Base-by-base conservation (phyloP, 2,797 vertebrate species). In the Hydrophis major region DNA sequence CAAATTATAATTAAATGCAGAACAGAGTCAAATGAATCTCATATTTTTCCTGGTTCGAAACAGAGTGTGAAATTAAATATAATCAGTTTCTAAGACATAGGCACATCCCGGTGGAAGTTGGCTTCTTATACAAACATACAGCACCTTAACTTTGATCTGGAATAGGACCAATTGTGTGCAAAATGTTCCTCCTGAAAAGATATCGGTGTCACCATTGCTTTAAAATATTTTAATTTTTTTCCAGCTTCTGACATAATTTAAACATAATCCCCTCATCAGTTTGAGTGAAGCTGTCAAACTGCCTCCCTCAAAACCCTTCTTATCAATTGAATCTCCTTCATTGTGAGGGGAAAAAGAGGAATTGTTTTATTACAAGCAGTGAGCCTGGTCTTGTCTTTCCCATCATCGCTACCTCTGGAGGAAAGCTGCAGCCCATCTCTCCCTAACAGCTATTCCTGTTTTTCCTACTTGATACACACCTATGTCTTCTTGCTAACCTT, bases 1-100 rank as follows among this genome's bases (percentile, higher is more conserved):
- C 97, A 97, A 98, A 97, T 97, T 97, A 94, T 98, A 98, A 98
- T 98, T 97, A 96, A 95, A 97, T 98, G 92, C 97, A 98, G 97
- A 97, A 93, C 94, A 8, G 0, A 95, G 96, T 97, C 96, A 98
- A 97, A 97, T 93, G 96, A 97, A 94, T 97, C 96, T 96, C 96
- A 95, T 66, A 87, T 97, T 97, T 96, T 96, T 96, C 95, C 95
- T 95, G 88, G 92, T 96, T 95, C 94, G 95, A 96, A 96, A 96
- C 92, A 94, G 92, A 93, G 60, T 89, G 95, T 96, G 89, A 92
- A 96, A 95, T 97, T 95, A 95, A 96, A 95, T 91, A 94, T 94
- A 95, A 96, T 96, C 95, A 87, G 94, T 97, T 97, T 96, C 95
- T 94, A 60, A 95, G 96, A 96, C 95, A 97, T 97, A 97, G 95